Conservation (phyloP, 2,797 vertebrate genomes). For the Okamejei kenojei region DNA sequence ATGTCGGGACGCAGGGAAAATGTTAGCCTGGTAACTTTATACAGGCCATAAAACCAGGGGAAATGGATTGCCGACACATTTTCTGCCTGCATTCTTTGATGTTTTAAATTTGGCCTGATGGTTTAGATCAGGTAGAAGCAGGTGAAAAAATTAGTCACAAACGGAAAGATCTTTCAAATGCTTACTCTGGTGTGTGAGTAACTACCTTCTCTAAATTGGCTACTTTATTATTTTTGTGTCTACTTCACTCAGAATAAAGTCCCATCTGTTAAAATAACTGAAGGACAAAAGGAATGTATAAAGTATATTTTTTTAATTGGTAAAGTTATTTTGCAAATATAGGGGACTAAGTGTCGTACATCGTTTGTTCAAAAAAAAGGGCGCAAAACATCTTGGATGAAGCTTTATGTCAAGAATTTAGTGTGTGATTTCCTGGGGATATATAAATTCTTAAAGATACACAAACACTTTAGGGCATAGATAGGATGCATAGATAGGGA, state of each 20-base stretch:
- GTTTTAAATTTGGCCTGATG: conserved; percentile 8
- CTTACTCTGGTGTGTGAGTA: background rate
- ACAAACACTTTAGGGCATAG: no score
- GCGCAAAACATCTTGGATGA: background rate
- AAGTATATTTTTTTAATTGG: background rate
- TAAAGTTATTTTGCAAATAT: background rate
- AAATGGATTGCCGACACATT: conserved; percentile 9
- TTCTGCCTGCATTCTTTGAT: conserved; percentile 22
- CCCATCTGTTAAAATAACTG: background rate
- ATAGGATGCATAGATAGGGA: no score
- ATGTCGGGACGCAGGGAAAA: conserved; percentile 9
- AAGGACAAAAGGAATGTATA: background rate
- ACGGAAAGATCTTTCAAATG: background rate
- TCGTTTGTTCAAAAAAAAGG: background rate
- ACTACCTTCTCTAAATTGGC: background rate
- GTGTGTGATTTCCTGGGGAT: background rate
- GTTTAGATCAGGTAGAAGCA: conserved; percentile 19
- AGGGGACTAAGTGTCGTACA: no score
- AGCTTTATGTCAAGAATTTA: background rate
- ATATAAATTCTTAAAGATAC: no score
- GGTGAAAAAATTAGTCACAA: conserved; percentile 24
- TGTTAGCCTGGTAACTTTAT: conserved; percentile 16
- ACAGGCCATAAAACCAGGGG: background rate
- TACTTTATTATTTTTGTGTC: background rate
- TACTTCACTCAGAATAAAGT: background rate